Conservation (phyloP, 2,888 invertebrate species). For the Sipunculus nudus region DNA sequence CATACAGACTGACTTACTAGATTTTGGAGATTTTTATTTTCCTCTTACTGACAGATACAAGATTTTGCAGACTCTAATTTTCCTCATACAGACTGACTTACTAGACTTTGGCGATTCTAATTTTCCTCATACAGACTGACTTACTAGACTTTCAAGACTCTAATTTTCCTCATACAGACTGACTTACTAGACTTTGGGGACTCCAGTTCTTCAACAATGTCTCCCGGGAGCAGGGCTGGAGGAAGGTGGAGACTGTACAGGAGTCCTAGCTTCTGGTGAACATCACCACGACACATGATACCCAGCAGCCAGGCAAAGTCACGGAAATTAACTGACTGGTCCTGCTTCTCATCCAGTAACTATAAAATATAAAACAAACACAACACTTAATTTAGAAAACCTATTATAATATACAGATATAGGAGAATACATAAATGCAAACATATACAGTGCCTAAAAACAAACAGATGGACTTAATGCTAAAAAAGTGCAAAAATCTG, state of each 20-base stretch:
- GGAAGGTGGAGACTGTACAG: slow-evolving; percentile 90
- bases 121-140: no score
- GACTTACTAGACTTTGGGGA: not conserved
- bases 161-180: no score
- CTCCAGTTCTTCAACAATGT: slow-evolving; percentile 18
- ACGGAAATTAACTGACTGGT: slow-evolving; percentile 87
- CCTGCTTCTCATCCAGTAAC: slow-evolving; percentile 88
- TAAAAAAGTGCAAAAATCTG: no score
- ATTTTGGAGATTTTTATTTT: no score
- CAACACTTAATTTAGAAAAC: no score
- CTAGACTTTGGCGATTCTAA: slow-evolving; percentile 21
- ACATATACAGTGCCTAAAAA: no score
- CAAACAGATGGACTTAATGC: no score
- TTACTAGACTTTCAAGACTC: no score
- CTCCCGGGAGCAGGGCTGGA: slow-evolving; percentile 55
- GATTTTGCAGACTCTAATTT: not conserved
- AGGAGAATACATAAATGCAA: no score
- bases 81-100: not conserved
- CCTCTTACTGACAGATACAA: no score
- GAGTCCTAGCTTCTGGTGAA: slow-evolving; percentile 82
- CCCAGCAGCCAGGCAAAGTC: slow-evolving; percentile 85
- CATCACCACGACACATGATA: slow-evolving; percentile 81
- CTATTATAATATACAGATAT: no score
- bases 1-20: no score
- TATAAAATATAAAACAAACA: slow-evolving; percentile 66